Evolutionary conservation across 1,140 invertebrate genomes (phyloP), one percentile per base, ranked within the genome.

Genomic region (Andricus grossulariae): DNA sequence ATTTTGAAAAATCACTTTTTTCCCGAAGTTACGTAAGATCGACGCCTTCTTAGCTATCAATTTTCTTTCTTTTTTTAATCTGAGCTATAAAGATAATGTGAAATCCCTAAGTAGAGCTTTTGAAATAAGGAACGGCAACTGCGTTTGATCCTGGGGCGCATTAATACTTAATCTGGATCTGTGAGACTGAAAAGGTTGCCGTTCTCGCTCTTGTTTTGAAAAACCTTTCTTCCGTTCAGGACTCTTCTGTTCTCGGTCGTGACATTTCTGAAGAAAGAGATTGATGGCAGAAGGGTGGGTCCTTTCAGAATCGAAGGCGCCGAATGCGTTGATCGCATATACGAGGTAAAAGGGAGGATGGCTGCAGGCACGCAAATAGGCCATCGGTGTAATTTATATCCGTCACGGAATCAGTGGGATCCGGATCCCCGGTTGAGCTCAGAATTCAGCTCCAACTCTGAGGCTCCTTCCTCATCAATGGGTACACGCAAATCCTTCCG

Each of bases 321-420:
- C n/a, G 60, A 72, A 79, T 79, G 66, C 71, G 60, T 78, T 54
- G 45, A 45, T 72, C 18, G 50, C 19, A 10, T 16, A 66, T 51
- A 45, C 21, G 39, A 78, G 55, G 49, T 7, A n/a, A 60, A 49
- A 3, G 75, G 39, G 32, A 25, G 50, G 21, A 11, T 60, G 74
- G 52, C 79, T 18, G 76, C 82, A 85, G 80, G 76, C 78, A 86
- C 84, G 87, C 86, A 89, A 88, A 88, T 88, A 88, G 88, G 88
- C 83, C 88, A 89, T 72, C 80, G 83, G 83, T 85, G 87, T 88
- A 89, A 89, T 89, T 89, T 87, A 88, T 88, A 87, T 72, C 83
- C 82, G 86, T 87, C 87, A 87, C 79, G 76, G 79, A 86, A 86
- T 82, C 77, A 79, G 75, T 79, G 79, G 83, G 79, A 86, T 84